Evolutionary conservation across 2,113 vertebrate genomes (phyloP).

Genomic region (Solea senegalensis): DNA sequence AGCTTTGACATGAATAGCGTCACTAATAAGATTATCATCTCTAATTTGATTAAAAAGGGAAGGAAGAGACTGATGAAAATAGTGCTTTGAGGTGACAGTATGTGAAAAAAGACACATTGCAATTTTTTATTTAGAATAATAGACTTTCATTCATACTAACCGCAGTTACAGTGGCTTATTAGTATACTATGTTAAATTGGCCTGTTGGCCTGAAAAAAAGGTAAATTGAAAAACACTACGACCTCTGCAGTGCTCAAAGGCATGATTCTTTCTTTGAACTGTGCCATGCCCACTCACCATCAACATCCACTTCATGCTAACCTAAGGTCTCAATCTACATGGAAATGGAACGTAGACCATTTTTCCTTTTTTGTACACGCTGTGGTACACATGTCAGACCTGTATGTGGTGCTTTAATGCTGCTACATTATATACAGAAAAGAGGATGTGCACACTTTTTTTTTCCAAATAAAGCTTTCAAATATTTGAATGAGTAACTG

Average conservation of each 20-base stretch:
- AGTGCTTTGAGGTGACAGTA: constrained; percentile 49
- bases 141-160: background rate
- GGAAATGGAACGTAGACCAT: background rate
- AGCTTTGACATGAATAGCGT: constrained; percentile 33
- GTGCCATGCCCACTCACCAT: constrained; percentile 1
- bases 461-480: no score
- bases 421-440: no score
- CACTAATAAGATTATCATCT: constrained; percentile 66
- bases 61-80: constrained; percentile 54
- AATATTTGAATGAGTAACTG: no score
- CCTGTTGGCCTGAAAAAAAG: no score
- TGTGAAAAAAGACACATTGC: constrained; percentile 1
- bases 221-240: background rate
- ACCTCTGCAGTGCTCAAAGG: no score
- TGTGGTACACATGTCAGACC: no score
- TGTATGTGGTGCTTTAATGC: no score
- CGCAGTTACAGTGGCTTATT: constrained; percentile 43
- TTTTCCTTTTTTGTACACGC: background rate
- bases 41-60: constrained; percentile 68
- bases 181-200: background rate
- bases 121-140: no score
- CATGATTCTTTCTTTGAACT: constrained; percentile 26
- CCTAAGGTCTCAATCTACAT: background rate
- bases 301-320: constrained; percentile 33
- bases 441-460: no score